phyloP scores from a whole-genome alignment of 2,888 invertebrate genomes.

The Meteorus colon region DNA sequence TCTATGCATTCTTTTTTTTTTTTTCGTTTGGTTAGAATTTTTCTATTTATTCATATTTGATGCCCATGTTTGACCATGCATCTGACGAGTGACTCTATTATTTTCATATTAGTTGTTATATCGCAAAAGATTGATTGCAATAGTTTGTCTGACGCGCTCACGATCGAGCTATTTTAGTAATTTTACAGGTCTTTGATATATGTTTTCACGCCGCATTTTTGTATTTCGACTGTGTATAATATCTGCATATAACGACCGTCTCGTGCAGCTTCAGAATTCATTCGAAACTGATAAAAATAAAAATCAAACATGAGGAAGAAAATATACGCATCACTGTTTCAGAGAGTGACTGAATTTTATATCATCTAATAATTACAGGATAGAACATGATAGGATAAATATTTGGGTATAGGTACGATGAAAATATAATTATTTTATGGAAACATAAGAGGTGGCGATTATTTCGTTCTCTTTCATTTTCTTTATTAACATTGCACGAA shows the following conservation, averaged over 20 bases:
- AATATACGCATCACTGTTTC: background rate
- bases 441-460: background rate
- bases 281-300: constrained; percentile 3
- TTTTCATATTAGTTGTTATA: constrained; percentile 41
- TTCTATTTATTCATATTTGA: background rate
- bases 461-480: constrained; percentile 26
- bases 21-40: background rate
- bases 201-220: constrained; percentile 41
- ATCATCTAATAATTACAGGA: background rate
- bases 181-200: constrained; percentile 49
- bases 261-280: constrained; percentile 40
- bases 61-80: background rate
- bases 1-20: background rate
- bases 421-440: background rate
- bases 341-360: background rate
- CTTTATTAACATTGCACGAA: constrained; percentile 67
- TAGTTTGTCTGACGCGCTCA: constrained; percentile 36
- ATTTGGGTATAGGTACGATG: background rate
- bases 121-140: constrained; percentile 22
- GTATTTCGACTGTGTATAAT: constrained; percentile 48
- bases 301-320: constrained; percentile 1
- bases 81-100: constrained; percentile 39
- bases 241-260: constrained; percentile 49
- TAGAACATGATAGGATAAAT: background rate
- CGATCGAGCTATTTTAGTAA: constrained; percentile 59